Conservation (phyloP, 2,113 vertebrate species). For the Callaeas wilsoni region DNA sequence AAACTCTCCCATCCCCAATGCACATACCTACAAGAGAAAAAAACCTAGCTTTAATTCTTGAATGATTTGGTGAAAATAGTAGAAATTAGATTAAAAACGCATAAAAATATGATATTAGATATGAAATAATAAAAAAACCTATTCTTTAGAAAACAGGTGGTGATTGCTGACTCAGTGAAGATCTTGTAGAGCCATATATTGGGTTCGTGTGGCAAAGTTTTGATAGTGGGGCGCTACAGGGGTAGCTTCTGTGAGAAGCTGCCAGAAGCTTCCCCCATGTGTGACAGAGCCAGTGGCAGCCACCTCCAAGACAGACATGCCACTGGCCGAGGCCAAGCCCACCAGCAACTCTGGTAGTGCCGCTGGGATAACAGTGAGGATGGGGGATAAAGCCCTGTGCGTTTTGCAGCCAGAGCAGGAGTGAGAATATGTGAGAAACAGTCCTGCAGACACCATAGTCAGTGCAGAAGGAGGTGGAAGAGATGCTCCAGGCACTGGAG, state of each 20-base stretch:
- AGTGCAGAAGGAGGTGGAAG: background rate
- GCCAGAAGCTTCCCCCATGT: background rate
- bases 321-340: background rate
- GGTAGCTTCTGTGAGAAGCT: background rate
- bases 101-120: background rate
- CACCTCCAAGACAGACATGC: background rate
- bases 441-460: background rate
- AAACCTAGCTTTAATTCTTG: background rate
- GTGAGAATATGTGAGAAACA: background rate
- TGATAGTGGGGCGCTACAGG: accelerated
- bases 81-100: background rate
- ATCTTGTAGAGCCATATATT: background rate
- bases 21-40: background rate
- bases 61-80: background rate
- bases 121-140: background rate
- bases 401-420: background rate
- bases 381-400: accelerated
- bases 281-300: background rate
- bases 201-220: background rate
- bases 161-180: background rate
- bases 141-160: background rate
- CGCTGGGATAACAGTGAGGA: background rate
- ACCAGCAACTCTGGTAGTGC: background rate
- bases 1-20: background rate
- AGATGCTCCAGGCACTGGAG: background rate